Percentiles rank a stretch among this genome's conserved stretches.
These are phyloP conservation scores for Mastigias papua DNA, from an alignment of 30 jellyfish, hydroid and myxozoan genomes.

Conservation along the genomic window DNA sequence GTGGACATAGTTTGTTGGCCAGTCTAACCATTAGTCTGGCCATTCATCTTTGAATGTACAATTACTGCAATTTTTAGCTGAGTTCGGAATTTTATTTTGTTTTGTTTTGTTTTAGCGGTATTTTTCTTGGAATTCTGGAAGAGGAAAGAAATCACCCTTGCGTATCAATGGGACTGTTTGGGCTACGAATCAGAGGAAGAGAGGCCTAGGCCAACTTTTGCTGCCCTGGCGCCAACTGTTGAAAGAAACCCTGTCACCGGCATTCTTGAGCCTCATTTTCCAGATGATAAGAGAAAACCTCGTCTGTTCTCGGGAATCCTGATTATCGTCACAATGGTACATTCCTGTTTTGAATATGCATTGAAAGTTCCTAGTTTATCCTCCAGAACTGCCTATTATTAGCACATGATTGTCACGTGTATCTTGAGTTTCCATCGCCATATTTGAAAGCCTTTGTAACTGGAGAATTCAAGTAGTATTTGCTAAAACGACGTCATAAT, in stretches of 20 bases:
- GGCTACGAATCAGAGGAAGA: conserved; percentile 99
- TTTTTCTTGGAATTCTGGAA: conserved; percentile 99
- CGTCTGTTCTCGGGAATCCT: conserved; percentile 94
- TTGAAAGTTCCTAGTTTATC: too few relatives aligned
- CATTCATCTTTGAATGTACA: too few relatives aligned
- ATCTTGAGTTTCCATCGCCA: too few relatives aligned
- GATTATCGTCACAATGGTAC: conserved; percentile 93
- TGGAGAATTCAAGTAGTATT: too few relatives aligned
- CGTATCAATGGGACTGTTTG: conserved; percentile 99
- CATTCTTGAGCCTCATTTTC: conserved; percentile 97
- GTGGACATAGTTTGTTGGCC: too few relatives aligned
- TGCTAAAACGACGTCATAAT: too few relatives aligned
- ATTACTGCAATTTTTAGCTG: too few relatives aligned
- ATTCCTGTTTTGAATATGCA: background rate
- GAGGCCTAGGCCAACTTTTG: conserved; percentile 98
- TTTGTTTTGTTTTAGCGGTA: conserved; percentile 71
- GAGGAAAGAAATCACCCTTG: conserved; percentile 96
- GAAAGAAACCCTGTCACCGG: conserved; percentile 99
- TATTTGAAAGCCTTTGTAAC: too few relatives aligned
- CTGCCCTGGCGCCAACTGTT: conserved; percentile 99
- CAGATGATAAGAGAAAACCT: conserved; percentile 91
- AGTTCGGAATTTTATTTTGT: background rate
- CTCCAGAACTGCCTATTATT: too few relatives aligned
- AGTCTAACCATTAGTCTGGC: too few relatives aligned
- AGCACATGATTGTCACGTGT: too few relatives aligned